Evolutionary conservation across 2,113 vertebrate genomes (phyloP).

Genomic region (Gopherus flavomarginatus): DNA sequence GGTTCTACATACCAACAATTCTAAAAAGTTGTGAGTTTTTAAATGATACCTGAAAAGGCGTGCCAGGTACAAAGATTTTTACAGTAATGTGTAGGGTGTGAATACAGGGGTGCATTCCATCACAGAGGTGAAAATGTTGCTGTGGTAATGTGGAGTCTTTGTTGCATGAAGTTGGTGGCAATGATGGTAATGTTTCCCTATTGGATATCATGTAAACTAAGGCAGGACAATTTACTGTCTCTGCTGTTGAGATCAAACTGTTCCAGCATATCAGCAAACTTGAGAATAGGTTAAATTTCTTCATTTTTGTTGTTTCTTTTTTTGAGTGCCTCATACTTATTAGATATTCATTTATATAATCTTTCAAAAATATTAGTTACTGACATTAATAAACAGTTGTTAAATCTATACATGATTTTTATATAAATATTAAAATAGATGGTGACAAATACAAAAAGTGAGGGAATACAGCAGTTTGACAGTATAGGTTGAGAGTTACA

Average conservation of each 20-base stretch:
- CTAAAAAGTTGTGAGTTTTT: too few relatives aligned
- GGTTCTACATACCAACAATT: too few relatives aligned
- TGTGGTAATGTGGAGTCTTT: not conserved
- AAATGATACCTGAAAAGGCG: too few relatives aligned
- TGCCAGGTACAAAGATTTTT: too few relatives aligned
- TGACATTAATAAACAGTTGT: not conserved
- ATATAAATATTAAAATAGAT: not conserved
- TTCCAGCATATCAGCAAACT: not conserved
- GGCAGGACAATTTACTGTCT: not conserved
- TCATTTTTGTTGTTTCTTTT: not conserved
- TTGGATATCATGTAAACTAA: not conserved
- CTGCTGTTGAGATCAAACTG: not conserved
- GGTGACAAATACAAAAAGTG: not conserved
- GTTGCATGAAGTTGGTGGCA: not conserved
- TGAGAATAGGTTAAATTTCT: not conserved
- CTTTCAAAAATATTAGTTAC: not conserved
- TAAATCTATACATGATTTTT: not conserved
- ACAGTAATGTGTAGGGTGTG: too few relatives aligned
- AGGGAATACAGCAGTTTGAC: not conserved
- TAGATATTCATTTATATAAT: not conserved
- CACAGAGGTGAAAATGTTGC: not conserved
- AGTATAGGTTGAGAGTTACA: not conserved
- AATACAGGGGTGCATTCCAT: too few relatives aligned
- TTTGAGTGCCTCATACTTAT: not conserved
- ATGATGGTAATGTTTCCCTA: not conserved